These are phyloP conservation scores for Eulemur mongoz DNA, from an alignment of 2,797 vertebrate species.

Conservation along the genomic window DNA sequence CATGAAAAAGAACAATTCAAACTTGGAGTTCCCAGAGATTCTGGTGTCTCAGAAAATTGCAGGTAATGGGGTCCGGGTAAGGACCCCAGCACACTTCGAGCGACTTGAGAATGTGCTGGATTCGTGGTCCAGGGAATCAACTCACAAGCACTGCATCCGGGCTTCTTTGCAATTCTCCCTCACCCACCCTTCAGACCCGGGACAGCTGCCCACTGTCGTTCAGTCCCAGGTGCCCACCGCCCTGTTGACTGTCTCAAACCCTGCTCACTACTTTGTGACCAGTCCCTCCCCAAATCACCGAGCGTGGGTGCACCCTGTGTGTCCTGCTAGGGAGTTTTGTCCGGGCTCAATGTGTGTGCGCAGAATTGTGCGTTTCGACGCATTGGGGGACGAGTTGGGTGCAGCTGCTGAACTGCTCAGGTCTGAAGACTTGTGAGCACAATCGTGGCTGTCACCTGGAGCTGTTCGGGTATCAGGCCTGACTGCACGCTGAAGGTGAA, in stretches of 20 bases:
- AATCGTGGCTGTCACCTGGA: accelerated
- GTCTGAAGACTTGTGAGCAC: background rate
- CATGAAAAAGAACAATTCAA: background rate
- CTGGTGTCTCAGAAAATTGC: background rate
- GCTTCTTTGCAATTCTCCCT: background rate
- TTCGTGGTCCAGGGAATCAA: background rate
- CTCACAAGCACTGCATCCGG: accelerated
- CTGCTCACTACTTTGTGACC: no score
- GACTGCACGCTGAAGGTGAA: accelerated
- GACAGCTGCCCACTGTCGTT: background rate
- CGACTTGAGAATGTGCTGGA: no score
- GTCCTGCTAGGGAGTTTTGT: background rate
- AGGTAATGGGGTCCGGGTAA: background rate
- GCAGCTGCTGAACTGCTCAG: background rate
- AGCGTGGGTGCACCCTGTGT: accelerated
- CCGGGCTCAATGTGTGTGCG: accelerated
- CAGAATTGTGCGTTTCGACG: background rate
- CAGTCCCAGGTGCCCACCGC: accelerated
- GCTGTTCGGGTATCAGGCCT: accelerated
- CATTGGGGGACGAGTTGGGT: accelerated
- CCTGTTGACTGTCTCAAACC: no score
- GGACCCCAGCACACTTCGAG: background rate
- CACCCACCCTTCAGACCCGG: background rate
- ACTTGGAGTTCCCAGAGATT: background rate
- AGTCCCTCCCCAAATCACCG: background rate